Conservation (phyloP, 2,888 invertebrate species). For the Drosophila phalerata region DNA sequence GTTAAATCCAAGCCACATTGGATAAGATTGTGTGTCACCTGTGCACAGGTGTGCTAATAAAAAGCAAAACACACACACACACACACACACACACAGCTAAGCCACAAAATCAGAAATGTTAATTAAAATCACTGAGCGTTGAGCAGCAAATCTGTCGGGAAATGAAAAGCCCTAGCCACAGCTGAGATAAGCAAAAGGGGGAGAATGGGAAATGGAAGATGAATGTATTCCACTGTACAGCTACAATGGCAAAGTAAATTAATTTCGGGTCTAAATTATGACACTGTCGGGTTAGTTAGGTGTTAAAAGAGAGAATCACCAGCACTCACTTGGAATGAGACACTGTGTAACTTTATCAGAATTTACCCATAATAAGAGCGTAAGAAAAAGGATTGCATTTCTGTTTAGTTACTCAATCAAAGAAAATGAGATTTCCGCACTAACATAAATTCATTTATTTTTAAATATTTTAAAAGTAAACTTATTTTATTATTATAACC, state of each 20-base stretch:
- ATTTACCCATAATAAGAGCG: not conserved
- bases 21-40: conserved; percentile 43
- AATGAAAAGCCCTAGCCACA: conserved; percentile 58
- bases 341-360: not conserved
- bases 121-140: conserved; percentile 77
- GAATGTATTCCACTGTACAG: conserved; percentile 39
- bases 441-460: not conserved
- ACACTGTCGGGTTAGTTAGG: conserved; percentile 35
- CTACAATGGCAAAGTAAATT: conserved; percentile 52
- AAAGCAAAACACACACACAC: conserved; percentile 21
- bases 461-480: not conserved
- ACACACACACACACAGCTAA: conserved; percentile 37
- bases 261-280: conserved; percentile 58
- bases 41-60: conserved; percentile 74
- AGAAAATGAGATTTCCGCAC: conserved; percentile 18
- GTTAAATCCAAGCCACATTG: conserved; percentile 35
- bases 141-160: conserved; percentile 64
- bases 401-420: conserved; percentile 26
- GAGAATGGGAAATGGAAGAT: conserved; percentile 38
- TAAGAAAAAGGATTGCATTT: not conserved
- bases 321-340: conserved; percentile 2
- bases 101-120: conserved; percentile 80
- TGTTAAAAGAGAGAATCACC: conserved; percentile 1
- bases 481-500: not conserved
- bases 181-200: conserved; percentile 5